Base-by-base conservation (phyloP, 2,888 invertebrate species). In the Leptopilina drosophilae region DNA sequence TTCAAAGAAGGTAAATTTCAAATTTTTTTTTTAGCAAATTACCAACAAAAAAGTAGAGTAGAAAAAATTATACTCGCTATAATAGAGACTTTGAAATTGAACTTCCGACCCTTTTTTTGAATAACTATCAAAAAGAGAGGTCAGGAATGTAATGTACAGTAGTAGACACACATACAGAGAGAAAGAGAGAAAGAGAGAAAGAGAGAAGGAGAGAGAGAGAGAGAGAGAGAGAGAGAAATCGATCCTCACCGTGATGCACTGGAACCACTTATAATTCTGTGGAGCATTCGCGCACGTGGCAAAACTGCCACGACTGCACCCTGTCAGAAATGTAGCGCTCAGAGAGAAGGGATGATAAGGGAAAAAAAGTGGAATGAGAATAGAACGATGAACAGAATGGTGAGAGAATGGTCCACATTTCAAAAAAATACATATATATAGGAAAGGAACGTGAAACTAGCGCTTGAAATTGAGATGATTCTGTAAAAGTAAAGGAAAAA, bases 261-360 rank as follows among this genome's bases (percentile, higher is more conserved):
- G 80, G 79, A 73, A 82, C 81, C 83, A 82, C 84, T 87, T 84
- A 82, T 80, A 82, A 87, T 87, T 85, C 86, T 8, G 82, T 82
- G 76, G 77, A 81, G 83, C 82, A 83, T 85, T 81, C 83, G 83
- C 79, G 82, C 83, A 84, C 85, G 82, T 87, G 83, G 83, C 82
- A 83, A 85, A 85, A 85, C 83, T 83, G 82, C 83, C 75, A 78
- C 64, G 65, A 82, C 80, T 67, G 81, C 79, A 73, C 67, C 78
- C 79, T 59, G 79, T 69, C 46, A 75, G 77, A 53, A 62, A 8
- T 49, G 12, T 49, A 12, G 12, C 49, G 49, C 49, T 8, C 12
- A 11, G 9, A 4, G 11, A 11, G 9, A 49, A 49, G 49, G 49
- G 49, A 49, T 49, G 49, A 49, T 49, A 12, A 49, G 49, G 49